Conservation (phyloP, 2,797 vertebrate species). For the Pachyuromys duprasi region DNA sequence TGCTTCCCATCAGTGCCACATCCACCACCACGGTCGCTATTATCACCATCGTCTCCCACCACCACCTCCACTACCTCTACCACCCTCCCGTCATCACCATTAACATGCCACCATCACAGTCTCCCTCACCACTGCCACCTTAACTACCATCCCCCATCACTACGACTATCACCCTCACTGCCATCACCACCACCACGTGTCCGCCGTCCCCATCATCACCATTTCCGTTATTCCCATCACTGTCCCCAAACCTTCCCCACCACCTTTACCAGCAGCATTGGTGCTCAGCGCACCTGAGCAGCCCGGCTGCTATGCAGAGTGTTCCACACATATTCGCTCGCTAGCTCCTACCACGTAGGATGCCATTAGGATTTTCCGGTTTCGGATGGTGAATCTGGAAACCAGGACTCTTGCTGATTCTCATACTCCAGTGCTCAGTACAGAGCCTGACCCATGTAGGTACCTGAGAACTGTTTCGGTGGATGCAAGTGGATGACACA, state of each 20-base stretch:
- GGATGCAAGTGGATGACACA: background rate
- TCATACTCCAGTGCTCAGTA: background rate
- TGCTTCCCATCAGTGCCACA: background rate
- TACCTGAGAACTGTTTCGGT: background rate
- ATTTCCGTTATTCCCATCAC: too few relatives aligned
- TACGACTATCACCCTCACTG: too few relatives aligned
- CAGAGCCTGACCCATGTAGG: background rate
- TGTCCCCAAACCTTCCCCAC: background rate
- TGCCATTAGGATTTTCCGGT: background rate
- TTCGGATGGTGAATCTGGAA: background rate
- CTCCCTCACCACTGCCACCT: background rate
- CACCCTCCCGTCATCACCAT: background rate
- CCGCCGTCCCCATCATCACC: background rate
- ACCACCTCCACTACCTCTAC: too few relatives aligned
- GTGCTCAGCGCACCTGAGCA: background rate
- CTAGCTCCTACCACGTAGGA: background rate
- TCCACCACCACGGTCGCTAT: rapidly evolving
- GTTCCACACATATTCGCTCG: background rate
- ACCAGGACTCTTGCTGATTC: background rate
- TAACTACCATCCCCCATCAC: background rate
- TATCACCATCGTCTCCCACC: too few relatives aligned
- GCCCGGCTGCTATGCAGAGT: background rate
- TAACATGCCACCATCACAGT: background rate
- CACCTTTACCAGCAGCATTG: background rate
- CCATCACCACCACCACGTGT: background rate